Evolutionary conservation across 2,797 vertebrate species (phyloP).

Genomic region (Manis javanica): DNA sequence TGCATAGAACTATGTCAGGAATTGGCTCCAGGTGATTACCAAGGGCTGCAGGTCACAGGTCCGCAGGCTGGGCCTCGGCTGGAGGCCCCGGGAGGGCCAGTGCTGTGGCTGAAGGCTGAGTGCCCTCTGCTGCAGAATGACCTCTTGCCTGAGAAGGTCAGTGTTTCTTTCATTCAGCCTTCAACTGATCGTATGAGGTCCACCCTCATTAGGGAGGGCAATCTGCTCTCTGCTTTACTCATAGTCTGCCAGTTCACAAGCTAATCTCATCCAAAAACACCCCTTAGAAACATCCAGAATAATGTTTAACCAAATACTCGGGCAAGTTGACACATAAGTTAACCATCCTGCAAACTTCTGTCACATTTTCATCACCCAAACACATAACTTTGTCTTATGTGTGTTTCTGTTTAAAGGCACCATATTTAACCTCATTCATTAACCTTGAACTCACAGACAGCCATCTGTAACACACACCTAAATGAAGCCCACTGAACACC

Average conservation of each 20-base stretch:
- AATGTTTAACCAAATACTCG: neutral
- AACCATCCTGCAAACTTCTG: neutral
- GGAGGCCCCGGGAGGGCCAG: neutral
- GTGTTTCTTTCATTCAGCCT: neutral
- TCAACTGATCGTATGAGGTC: neutral
- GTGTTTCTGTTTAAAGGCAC: neutral
- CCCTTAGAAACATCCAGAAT: too few species aligned
- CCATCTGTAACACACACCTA: fast-evolving
- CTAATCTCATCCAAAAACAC: too few species aligned
- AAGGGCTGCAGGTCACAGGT: fast-evolving
- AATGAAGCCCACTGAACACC: too few species aligned
- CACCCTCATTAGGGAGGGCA: neutral
- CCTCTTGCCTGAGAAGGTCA: too few species aligned
- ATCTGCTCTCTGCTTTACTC: neutral
- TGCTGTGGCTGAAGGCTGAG: fast-evolving
- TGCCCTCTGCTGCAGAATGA: fast-evolving
- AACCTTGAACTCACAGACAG: fast-evolving
- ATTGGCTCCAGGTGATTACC: fast-evolving
- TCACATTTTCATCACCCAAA: fast-evolving
- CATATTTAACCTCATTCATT: fast-evolving
- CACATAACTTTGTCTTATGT: fast-evolving
- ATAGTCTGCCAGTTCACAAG: neutral
- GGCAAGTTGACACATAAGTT: fast-evolving
- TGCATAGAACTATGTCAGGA: neutral
- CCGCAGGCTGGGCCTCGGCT: neutral